A percentile compares a stretch with the other conserved stretches of the same genome.
phyloP scores from a whole-genome alignment of 2,113 vertebrate genomes.

The Thryonomys swinderianus region DNA sequence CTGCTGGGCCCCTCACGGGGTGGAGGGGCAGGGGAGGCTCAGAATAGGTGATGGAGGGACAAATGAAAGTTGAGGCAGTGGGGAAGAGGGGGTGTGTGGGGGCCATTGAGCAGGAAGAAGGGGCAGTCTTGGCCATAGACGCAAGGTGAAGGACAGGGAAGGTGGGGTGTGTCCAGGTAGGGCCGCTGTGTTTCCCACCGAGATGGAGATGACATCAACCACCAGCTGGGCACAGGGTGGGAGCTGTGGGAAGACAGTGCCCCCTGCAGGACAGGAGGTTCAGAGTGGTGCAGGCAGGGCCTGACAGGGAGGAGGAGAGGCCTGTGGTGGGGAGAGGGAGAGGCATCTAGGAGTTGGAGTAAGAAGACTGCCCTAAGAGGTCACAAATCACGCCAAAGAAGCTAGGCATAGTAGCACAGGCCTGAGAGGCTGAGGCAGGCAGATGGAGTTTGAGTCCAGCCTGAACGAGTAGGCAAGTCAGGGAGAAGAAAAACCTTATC shows the following conservation, averaged over 20 bases:
- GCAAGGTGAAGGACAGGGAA: not conserved
- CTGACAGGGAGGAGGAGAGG: no score
- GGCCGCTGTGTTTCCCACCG: not conserved
- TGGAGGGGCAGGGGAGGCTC: not conserved
- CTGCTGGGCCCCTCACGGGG: not conserved
- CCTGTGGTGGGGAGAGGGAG: no score
- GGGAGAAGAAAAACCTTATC: not conserved
- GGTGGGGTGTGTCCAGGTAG: not conserved
- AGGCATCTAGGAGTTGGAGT: no score
- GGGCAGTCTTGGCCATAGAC: not conserved
- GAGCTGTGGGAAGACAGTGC: not conserved
- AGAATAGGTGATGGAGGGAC: no score
- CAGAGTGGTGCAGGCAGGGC: not conserved
- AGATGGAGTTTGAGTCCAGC: not conserved
- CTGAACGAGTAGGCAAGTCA: not conserved
- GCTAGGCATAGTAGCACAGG: not conserved
- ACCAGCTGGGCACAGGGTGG: no score
- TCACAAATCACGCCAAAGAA: not conserved
- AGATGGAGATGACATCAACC: not conserved
- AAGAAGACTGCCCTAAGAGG: not conserved
- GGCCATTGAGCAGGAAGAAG: not conserved
- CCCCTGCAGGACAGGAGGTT: not conserved
- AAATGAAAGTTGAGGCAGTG: not conserved
- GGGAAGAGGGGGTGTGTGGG: not conserved
- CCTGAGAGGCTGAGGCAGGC: not conserved